Evolutionary conservation across 2,888 invertebrate genomes (phyloP), one percentile per base, ranked within the genome.

Genomic region (Spodoptera littoralis): DNA sequence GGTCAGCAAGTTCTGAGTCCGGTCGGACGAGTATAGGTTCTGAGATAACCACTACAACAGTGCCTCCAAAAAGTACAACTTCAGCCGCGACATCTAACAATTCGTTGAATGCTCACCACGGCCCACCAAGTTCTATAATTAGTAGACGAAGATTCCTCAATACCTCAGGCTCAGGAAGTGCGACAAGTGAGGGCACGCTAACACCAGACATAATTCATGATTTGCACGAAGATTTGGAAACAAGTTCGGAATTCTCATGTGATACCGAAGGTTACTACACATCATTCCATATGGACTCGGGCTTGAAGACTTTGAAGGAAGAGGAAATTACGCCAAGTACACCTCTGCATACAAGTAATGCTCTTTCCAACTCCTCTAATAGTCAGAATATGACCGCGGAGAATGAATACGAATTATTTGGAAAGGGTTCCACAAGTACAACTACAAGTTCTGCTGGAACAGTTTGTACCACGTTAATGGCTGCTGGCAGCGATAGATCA

Each of bases 241-340:
- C 97, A 1, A 97, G 97, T 79, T 98, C 98, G 0, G 97, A 98
- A 64, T 99, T 98, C 89, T 99, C 99, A 2, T 98, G 99, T 86
- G 99, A 99, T 86, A 98, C 98, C 1, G 99, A 99, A 92, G 99
- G 99, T 8, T 99, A 99, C 90, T 99, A 98, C 89, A 99, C 99
- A 0, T 99, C 99, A 22, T 99, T 99, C 95, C 99, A 99, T 90
- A 97, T 98, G 96, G 99, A 99, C 90, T 98, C 98, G 60, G 99
- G 99, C 0, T 90, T 99, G 70, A 97, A 97, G 85, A 97, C 98
- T 0, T 92, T 98, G 12, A 97, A 97, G 84, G 98, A 98, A 90
- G 95, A 96, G 70, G 91, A 95, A 72, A 82, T 92, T 50, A 90
- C 92, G 47, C 97, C 97, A 0, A 96, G 96, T 70, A 97, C 96